Percentiles rank a stretch among this genome's conserved stretches.
Conservation (phyloP, 2,888 invertebrate species). For the Trachelus stipa region DNA sequence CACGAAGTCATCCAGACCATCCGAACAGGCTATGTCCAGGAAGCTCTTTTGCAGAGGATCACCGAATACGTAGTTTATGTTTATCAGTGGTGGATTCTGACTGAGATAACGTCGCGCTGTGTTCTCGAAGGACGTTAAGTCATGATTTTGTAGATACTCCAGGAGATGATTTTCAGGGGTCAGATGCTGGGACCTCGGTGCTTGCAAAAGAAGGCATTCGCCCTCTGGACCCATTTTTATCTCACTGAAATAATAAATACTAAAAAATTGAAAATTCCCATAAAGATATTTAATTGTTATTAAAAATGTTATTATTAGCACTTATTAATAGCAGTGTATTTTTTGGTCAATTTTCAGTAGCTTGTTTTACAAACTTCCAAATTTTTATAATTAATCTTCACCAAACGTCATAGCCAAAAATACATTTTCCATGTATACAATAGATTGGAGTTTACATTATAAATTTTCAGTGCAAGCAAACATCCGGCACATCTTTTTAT, state of each 20-base stretch:
- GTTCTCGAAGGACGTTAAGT: constrained; percentile 36
- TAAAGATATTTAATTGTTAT: neutral
- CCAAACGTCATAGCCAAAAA: neutral
- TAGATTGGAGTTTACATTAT: neutral
- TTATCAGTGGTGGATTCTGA: constrained; percentile 44
- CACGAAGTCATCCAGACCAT: constrained; percentile 70
- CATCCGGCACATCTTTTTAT: neutral
- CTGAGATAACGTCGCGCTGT: constrained; percentile 32
- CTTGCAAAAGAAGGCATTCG: neutral
- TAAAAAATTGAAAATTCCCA: neutral
- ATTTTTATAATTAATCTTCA: neutral
- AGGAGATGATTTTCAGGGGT: neutral
- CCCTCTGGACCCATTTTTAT: neutral
- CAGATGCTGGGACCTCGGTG: neutral
- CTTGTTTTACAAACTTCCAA: neutral
- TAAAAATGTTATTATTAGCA: neutral
- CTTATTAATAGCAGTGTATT: neutral
- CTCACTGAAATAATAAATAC: neutral
- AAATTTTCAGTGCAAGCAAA: neutral
- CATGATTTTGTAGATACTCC: neutral
- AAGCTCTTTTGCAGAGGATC: constrained; percentile 73
- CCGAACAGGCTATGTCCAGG: constrained; percentile 71
- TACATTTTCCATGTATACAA: neutral
- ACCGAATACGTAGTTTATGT: constrained; percentile 71
- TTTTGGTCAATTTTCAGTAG: neutral